Conservation (phyloP, 1,140 invertebrate species). For the Pseudomyrmex flavicornis region DNA sequence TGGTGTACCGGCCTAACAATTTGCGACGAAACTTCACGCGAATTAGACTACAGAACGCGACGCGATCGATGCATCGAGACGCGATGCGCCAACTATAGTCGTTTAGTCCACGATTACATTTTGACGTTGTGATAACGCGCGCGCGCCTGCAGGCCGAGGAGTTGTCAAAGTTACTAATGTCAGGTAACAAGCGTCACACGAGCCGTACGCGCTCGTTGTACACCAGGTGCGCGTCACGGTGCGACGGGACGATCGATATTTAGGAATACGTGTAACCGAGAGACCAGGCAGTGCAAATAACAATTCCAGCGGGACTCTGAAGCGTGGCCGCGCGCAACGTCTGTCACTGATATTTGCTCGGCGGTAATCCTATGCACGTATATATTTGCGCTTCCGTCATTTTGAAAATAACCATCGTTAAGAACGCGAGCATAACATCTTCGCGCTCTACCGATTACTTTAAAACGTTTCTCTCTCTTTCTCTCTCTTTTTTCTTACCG, state of each 20-base stretch:
- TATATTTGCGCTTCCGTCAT: constrained; percentile 52
- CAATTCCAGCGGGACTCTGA: constrained; percentile 68
- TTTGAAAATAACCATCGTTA: constrained; percentile 42
- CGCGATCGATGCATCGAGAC: not conserved
- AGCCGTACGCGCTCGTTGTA: not conserved
- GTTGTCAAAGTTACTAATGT: constrained; percentile 52
- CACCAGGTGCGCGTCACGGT: not conserved
- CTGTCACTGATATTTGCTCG: constrained; percentile 69
- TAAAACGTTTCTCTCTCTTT: not conserved
- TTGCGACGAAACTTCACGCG: not conserved
- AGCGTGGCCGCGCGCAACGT: constrained; percentile 52
- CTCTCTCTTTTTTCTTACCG: no score
- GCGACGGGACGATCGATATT: constrained; percentile 62
- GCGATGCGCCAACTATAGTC: not conserved
- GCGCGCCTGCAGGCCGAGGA: not conserved
- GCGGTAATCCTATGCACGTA: constrained; percentile 65
- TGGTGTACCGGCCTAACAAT: not conserved
- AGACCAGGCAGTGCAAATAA: constrained; percentile 66
- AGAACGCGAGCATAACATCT: not conserved
- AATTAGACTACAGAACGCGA: not conserved
- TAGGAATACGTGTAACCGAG: constrained; percentile 30
- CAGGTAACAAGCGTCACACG: constrained; percentile 23
- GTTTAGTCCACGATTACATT: not conserved
- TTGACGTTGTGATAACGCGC: not conserved
- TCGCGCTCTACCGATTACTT: not conserved